Base-by-base conservation (phyloP, 2,888 invertebrate species). In the Spicauda simplicius region DNA sequence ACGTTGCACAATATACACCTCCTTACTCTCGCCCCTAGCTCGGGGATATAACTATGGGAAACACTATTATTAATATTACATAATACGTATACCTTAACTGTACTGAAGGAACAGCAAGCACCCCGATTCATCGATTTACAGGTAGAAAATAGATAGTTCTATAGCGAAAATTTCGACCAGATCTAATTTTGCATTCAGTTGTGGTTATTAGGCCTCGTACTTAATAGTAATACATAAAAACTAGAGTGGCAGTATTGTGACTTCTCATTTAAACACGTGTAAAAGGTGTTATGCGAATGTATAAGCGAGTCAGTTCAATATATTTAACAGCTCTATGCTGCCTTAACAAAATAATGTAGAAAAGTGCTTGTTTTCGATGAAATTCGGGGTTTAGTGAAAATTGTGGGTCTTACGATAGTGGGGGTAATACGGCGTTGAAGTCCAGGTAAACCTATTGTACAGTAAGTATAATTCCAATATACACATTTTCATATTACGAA, bases 121-220 rank as follows among this genome's bases (percentile, higher is more conserved):
- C 79, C 80, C 78, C 80, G 77, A 77, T 77, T 81, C 76, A 79
- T 78, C 76, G 77, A 79, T 72, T 64, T 54, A 33, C 20, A 71
- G 69, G 67, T 67, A 71, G 41, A 50, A 66, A 66, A 25, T 58
- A 45, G 19, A 30, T 30, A 41, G 18, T 11, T 41, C n/a, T 59
- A 6, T 64, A 11, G n/a, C 8, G 16, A 54, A 65, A 18, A 55
- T 25, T 25, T 25, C 11, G 16, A 59, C n/a, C 52, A 52, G 33
- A 52, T 25, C 18, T 41, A 30, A 54, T 59, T 58, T 65, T 30
- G 65, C 14, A 53, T 54, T 55, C 54, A 58, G 58, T 65, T 58
- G 54, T 65, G 19, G 41, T 65, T 50, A 52, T 16, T 65, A 65
- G 59, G 59, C 54, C 41, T 54, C 45, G 54, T 60, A 53, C n/a